Conservation (phyloP, 1,140 invertebrate genomes). For the Pissodes strobi region DNA sequence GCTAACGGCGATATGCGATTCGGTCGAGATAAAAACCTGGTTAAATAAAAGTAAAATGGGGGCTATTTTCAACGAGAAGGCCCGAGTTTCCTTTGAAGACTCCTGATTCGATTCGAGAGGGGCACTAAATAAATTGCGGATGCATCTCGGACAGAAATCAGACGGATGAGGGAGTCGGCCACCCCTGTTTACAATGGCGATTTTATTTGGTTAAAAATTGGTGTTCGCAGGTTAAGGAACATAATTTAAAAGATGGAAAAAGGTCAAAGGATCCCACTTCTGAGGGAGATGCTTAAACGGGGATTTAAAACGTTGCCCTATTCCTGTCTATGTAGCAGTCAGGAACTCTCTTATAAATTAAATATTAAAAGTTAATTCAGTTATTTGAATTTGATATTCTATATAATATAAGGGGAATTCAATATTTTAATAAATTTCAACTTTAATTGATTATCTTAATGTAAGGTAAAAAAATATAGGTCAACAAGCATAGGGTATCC, state of each 20-base stretch:
- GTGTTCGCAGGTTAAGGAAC: constrained; percentile 21
- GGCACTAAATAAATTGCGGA: constrained; percentile 54
- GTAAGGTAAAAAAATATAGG: too few species aligned
- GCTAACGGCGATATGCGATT: constrained; percentile 44
- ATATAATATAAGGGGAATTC: too few species aligned
- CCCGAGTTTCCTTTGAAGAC: constrained; percentile 51
- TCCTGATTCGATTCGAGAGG: constrained; percentile 51
- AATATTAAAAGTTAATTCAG: too few species aligned
- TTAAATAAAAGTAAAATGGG: constrained; percentile 53
- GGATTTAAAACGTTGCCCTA: too few species aligned
- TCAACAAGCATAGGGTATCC: too few species aligned
- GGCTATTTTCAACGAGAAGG: constrained; percentile 44
- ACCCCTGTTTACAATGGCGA: constrained; percentile 24
- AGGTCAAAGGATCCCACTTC: constrained; percentile 15
- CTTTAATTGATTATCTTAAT: too few species aligned
- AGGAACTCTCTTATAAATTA: too few species aligned
- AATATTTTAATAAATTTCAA: too few species aligned
- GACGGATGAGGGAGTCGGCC: constrained; percentile 8
- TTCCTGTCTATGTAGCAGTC: too few species aligned
- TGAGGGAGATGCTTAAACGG: too few species aligned
- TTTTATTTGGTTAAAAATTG: constrained; percentile 33
- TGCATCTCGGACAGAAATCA: constrained; percentile 22
- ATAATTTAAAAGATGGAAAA: constrained; percentile 3
- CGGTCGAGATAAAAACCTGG: constrained; percentile 43
- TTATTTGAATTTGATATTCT: too few species aligned